Evolutionary conservation across 2,888 invertebrate species (phyloP).

Genomic region (Drosophila borealis): DNA sequence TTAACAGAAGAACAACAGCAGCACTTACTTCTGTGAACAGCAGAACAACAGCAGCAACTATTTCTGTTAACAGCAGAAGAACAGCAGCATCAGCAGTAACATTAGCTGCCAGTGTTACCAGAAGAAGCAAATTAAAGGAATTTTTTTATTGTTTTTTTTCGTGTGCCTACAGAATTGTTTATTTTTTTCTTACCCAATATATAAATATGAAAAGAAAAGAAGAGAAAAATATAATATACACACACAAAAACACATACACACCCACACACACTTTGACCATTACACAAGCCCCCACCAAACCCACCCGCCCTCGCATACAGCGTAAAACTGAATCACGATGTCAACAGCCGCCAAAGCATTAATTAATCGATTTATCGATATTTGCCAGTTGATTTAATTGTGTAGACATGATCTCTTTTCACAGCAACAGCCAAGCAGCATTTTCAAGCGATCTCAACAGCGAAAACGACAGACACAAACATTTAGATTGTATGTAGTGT

Average conservation of each 20-base stretch:
- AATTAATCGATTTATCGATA: constrained; percentile 1
- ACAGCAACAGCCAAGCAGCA: constrained; percentile 75
- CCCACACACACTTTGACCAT: neutral
- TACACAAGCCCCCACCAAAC: neutral
- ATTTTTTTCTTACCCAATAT: constrained; percentile 14
- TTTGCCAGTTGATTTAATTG: constrained; percentile 66
- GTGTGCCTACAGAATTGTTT: constrained; percentile 27
- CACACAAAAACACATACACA: neutral
- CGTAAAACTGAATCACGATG: neutral
- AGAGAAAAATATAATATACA: neutral
- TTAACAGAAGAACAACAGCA: constrained; percentile 24
- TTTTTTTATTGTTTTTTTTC: constrained; percentile 51
- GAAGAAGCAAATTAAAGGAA: neutral
- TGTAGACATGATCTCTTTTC: constrained; percentile 74
- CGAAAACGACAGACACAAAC: constrained; percentile 54
- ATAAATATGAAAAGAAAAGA: constrained; percentile 5
- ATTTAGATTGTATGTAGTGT: constrained; percentile 62
- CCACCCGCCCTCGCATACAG: too few species aligned
- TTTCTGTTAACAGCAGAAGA: constrained; percentile 3
- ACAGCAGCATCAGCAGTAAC: constrained; percentile 36
- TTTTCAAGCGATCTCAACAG: constrained; percentile 50
- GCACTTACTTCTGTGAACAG: constrained; percentile 7
- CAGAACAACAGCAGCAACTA: constrained; percentile 13
- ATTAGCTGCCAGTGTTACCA: constrained; percentile 28
- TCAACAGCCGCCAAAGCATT: neutral